Evolutionary conservation across 2,888 invertebrate species (phyloP), one percentile per base, ranked within the genome.

Genomic region (Pseudanteris insignis): DNA sequence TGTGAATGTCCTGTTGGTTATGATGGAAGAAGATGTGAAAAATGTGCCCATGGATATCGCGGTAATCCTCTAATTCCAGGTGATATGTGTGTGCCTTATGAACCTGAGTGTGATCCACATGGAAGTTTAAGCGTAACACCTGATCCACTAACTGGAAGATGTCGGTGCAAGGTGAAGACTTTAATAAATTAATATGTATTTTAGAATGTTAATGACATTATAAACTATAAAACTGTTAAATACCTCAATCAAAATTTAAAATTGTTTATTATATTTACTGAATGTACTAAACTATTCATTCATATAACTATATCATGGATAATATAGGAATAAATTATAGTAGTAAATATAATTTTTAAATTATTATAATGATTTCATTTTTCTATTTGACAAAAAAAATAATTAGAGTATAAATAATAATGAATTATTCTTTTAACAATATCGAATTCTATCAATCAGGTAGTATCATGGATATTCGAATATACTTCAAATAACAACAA

Each of bases 1-100:
- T 96, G 96, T 75, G 86, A 90, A 64, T 96, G 96, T 75, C 86
- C 88, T 29, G 83, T 85, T 43, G 96, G 94, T 71, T 92, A 88
- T 72, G 81, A 79, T 41, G 94, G 94, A 5, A 81, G 86, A 12
- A 85, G 89, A 34, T 95, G 95, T 72, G 89, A 92, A 70, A 79
- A 81, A 36, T 95, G 96, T 74, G 88, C 89, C 0, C 79, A 83
- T 2, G 94, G 92, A 1, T 96, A 89, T 74, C 84, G 86, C 53
- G 95, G 95, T 7, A 91, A 93, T 79, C 94, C 95, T 0, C 73
- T 88, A 28, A 77, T 86, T 6, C 85, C 88, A 0, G 93, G 92
- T 2, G 90, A 91, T 69, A 85, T 84, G 36, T 95, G 95, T 74
- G 82, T 84, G 55, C 83, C 83, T 0, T n/a, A 18, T 9, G 81